Evolutionary conservation across 2,113 vertebrate genomes (phyloP).

Genomic region (Arizona elegans): DNA sequence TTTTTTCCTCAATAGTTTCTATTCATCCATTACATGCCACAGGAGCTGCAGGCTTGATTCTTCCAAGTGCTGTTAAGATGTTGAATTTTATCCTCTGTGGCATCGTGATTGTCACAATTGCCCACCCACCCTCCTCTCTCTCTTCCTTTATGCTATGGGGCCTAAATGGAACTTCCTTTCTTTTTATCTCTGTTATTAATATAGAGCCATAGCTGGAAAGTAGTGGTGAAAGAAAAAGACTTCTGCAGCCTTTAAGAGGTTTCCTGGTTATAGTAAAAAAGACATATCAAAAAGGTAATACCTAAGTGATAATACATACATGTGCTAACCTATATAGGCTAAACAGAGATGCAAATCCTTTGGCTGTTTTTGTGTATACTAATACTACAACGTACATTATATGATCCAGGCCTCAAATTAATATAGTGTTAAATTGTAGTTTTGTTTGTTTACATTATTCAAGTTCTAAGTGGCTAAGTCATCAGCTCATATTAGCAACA

Average conservation of each 20-base stretch:
- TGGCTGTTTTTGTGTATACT: constrained; percentile 6
- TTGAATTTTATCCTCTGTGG: background rate
- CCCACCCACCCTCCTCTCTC: background rate
- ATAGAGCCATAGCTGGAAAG: background rate
- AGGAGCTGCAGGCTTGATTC: background rate
- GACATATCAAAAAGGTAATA: constrained; percentile 23
- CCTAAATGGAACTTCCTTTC: background rate
- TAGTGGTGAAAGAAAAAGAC: background rate
- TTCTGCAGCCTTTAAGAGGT: background rate
- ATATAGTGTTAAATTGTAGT: background rate
- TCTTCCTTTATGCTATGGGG: background rate
- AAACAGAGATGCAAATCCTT: constrained; percentile 35
- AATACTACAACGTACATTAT: background rate
- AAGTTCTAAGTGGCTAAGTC: background rate
- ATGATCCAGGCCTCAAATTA: background rate
- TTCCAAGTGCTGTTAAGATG: background rate
- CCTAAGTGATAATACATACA: constrained; percentile 33
- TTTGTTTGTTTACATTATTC: background rate
- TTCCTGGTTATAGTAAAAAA: background rate
- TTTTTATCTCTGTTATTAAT: background rate
- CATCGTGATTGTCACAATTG: background rate
- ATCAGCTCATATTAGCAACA: background rate
- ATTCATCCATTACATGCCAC: fast-evolving
- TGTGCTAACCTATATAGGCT: background rate
- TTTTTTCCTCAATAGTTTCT: background rate